Base-by-base conservation (phyloP, 2,888 invertebrate genomes). In the Euzetes globulus region DNA sequence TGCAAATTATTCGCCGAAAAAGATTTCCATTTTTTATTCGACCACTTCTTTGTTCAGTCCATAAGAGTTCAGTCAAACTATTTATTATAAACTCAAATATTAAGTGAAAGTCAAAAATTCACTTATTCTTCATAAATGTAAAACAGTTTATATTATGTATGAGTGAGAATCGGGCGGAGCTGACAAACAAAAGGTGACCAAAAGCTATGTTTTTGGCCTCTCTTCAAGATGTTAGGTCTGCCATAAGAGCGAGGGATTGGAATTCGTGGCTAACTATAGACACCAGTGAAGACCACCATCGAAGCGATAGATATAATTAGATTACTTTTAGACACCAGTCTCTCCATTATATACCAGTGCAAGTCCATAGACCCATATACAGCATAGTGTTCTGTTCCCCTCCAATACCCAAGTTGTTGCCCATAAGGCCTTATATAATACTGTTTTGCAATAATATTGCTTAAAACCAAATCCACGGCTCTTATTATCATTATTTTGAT, bases 231-330 rank as follows among this genome's bases (percentile, higher is more conserved):
- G 33, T 33, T 33, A 33, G 33, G 33, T 33, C 33, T 33, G 33
- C 33, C 60, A 13, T 60, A 22, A n/a, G 25, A 5, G 60, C 17
- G 29, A 27, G 27, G 22, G 13, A 63, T 33, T 6, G 33, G 63
- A 63, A 63, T 63, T 33, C 37, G 19, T 63, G 37, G 63, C 37
- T 63, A 11, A 60, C 19, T 52, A 55, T 25, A 63, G 63, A 37
- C 63, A 63, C 63, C 25, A 11, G 22, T 37, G 29, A 63, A 63
- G 63, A 63, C 63, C 63, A 63, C 63, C 63, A 27, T 25, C 63
- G 27, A 27, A 63, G 60, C 27, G 37, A 25, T 6, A 63, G 27
- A 33, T 63, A 63, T 63, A 63, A 63, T 63, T 63, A 63, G 63
- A 63, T 63, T 63, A 63, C 27, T 63, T 63, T 63, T 33, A 33